Evolutionary conservation across 2,113 vertebrate genomes (phyloP), one percentile per base, ranked within the genome.

Genomic region (Pelobates fuscus): DNA sequence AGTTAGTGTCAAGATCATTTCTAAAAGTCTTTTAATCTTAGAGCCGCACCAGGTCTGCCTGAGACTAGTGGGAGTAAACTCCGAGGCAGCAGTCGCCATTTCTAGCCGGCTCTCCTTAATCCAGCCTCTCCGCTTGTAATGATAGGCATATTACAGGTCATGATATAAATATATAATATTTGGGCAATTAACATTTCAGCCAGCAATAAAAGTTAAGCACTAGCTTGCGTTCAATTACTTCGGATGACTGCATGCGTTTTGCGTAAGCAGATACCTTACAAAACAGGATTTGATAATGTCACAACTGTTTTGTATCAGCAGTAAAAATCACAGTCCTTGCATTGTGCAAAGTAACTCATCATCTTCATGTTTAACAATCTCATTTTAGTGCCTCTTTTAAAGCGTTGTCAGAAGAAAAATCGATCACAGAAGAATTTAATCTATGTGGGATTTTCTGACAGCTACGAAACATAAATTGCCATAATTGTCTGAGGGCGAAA

Each of bases 391-490:
- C 61, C 30, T 24, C 52, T 57, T 29, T 37, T 66, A 21, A 24
- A 43, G 49, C 11, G 29, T 49, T 49, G 30, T 71, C 18, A 52
- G 20, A n/a, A 8, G 18, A 54, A 66, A 24, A 66, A 66, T 74
- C 61, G 27, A 65, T 74, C 71, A 55, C 12, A 20, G 37, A 3
- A 14, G 44, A 18, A 25, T 52, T 64, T 64, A 18, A 58, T 43
- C 61, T 57, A 25, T 65, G 27, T 23, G 3, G 52, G 52, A 14
- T 54, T 54, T 24, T 69, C 18, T 74, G 62, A 74, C 61, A 66
- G 60, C 46, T 14, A n/a, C 32, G n/a, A 18, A 43, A 10, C 6
- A 26, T 1, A 63, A 62, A 66, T 74, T 66, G 29, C 52, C 5
- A 3, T 20, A 74, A 65, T 43, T 66, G 60, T 41, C 20, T 25